These are phyloP conservation scores for Meiosimyza platycephala DNA, from an alignment of 2,888 invertebrate genomes.

Conservation along the genomic window DNA sequence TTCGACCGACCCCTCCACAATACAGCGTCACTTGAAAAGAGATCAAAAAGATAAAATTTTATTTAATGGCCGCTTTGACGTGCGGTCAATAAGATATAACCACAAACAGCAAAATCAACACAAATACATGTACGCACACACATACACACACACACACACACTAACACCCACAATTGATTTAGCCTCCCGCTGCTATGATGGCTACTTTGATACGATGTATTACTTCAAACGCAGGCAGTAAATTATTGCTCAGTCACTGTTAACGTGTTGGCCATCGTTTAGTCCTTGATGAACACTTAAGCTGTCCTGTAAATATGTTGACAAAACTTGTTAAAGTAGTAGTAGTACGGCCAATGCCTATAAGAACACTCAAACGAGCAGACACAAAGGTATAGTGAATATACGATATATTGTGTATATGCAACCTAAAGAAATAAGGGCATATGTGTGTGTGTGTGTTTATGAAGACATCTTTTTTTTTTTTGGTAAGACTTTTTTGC, in stretches of 20 bases:
- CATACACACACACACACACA: neutral
- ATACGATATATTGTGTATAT: too few relatives aligned
- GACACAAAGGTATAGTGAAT: too few relatives aligned
- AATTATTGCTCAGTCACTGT: too few relatives aligned
- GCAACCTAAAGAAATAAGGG: too few relatives aligned
- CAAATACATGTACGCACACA: neutral
- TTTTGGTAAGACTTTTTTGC: too few relatives aligned
- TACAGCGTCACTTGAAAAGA: neutral
- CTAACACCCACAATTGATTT: neutral
- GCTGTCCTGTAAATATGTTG: slow-evolving; percentile 29
- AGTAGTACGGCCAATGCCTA: neutral
- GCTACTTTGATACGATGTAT: neutral
- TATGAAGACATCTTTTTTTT: too few relatives aligned
- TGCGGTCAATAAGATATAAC: slow-evolving; percentile 15
- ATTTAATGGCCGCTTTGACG: slow-evolving; percentile 32
- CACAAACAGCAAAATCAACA: neutral
- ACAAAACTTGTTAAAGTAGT: slow-evolving; percentile 15
- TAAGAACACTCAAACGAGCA: too few relatives aligned
- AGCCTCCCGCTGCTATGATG: slow-evolving; percentile 3
- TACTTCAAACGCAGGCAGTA: neutral
- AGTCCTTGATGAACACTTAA: slow-evolving; percentile 21
- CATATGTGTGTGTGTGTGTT: too few relatives aligned
- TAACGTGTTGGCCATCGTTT: neutral
- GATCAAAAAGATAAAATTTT: slow-evolving; percentile 29
- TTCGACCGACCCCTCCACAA: neutral